Percentiles rank a stretch among this genome's conserved stretches.
Evolutionary conservation across 2,888 invertebrate species (phyloP).

Genomic region (Lepidocyrtinus sp.): DNA sequence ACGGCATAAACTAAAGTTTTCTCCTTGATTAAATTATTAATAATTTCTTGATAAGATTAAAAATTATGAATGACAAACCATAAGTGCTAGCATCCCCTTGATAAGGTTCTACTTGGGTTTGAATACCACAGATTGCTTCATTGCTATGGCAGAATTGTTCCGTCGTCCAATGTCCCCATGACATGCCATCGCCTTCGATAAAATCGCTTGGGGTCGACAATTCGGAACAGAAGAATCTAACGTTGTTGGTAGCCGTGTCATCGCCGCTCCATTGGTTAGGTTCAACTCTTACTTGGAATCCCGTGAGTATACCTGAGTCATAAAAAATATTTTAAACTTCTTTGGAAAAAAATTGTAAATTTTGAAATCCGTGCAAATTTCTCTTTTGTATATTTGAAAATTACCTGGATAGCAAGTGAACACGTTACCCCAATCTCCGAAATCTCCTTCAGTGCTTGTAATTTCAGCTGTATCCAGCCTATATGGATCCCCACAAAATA

Average conservation of each 20-base stretch:
- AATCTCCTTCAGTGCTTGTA: slow-evolving; percentile 19
- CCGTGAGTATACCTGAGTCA: neutral
- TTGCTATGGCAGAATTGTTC: slow-evolving; percentile 25
- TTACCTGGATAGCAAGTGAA: slow-evolving; percentile 38
- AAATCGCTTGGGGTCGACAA: slow-evolving; percentile 9
- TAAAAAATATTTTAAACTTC: no score
- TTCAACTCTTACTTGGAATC: slow-evolving; percentile 21
- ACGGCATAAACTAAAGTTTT: neutral
- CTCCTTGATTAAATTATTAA: no score
- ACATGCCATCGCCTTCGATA: slow-evolving; percentile 52
- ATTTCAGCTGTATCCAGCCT: slow-evolving; percentile 17
- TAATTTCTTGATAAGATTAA: no score
- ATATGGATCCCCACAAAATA: slow-evolving; percentile 20
- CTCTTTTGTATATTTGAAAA: no score
- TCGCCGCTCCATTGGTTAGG: slow-evolving; percentile 6
- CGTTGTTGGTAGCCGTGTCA: slow-evolving; percentile 46
- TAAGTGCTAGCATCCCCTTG: neutral
- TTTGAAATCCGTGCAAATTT: no score
- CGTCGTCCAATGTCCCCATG: slow-evolving; percentile 40
- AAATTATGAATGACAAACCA: no score
- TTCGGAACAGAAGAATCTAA: slow-evolving; percentile 29
- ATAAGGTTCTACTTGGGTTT: slow-evolving; percentile 58
- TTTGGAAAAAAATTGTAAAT: no score
- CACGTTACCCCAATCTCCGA: slow-evolving; percentile 45
- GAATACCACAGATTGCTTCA: slow-evolving; percentile 54